Evolutionary conservation across 2,888 invertebrate species (phyloP).

Genomic region (Chymomyza procnemis): DNA sequence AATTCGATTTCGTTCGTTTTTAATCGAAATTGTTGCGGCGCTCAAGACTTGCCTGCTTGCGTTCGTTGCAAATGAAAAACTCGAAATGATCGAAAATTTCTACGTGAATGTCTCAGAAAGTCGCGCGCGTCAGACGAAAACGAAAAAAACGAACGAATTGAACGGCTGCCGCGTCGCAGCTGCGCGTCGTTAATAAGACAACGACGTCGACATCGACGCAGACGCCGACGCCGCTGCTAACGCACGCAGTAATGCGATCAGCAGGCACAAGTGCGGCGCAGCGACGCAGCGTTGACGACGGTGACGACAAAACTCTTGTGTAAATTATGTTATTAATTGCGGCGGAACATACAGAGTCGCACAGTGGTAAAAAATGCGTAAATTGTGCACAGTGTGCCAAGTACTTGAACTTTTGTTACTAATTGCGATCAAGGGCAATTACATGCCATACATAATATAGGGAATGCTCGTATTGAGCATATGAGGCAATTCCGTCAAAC

Average conservation of each 20-base stretch:
- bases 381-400: no score
- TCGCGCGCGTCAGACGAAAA: slow-evolving; percentile 32
- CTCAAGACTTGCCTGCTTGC: slow-evolving; percentile 55
- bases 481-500: no score
- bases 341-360: neutral
- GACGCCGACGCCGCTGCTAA: neutral
- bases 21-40: slow-evolving; percentile 29
- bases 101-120: slow-evolving; percentile 72
- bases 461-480: no score
- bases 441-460: no score
- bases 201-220: neutral
- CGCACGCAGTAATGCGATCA: neutral
- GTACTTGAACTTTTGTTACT: neutral
- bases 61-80: slow-evolving; percentile 77
- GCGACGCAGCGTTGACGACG: slow-evolving; percentile 17
- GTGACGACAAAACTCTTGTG: slow-evolving; percentile 53
- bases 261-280: neutral
- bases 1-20: slow-evolving; percentile 53
- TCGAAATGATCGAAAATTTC: slow-evolving; percentile 78
- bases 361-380: neutral
- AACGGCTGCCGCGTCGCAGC: slow-evolving; percentile 1
- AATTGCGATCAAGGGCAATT: no score
- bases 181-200: slow-evolving; percentile 2
- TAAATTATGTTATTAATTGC: slow-evolving; percentile 61
- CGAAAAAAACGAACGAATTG: slow-evolving; percentile 30